Evolutionary conservation across 2,797 vertebrate species (phyloP), one percentile per base, ranked within the genome.

Genomic region (Dendrocincla fuliginosa): DNA sequence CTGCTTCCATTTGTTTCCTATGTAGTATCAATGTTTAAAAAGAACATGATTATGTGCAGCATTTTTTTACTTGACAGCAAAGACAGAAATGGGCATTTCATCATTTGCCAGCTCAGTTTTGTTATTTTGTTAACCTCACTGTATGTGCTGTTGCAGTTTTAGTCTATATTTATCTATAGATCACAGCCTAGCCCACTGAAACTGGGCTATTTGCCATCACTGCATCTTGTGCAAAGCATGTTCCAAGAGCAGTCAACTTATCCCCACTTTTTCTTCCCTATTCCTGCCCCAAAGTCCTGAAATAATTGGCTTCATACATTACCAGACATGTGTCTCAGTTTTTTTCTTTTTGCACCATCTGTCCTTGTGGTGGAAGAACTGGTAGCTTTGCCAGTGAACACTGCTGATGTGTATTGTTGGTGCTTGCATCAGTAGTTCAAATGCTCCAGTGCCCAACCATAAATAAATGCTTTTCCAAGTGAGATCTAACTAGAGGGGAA

Each of bases 381-480:
- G 41, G 78, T 53, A 57, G 25, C 42, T 89, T 33, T 60, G 61
- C 68, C 67, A 64, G 5, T 41, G 77, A 76, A 32, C 16, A 6
- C 41, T 88, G 60, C 27, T 84, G 49, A 37, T 79, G 46, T 15
- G 3, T 56, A 7, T 14, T 68, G 35, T 53, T 42, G 20, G 41
- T 37, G 32, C 28, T 49, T 74, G 49, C 59, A 46, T 81, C 53
- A 10, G n/a, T 81, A 50, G 50, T 90, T 95, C 80, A 90, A 88
- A 81, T 37, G 41, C 39, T 71, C 8, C 13, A 18, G 56, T 77
- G 24, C 12, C 37, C 77, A 78, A 30, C 14, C 46, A n/a, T 52
- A 71, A 96, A 81, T 77, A 95, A 94, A 90, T 27, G 30, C 23
- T 13, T 59, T 83, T 81, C 27, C 23, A 74, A 89, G 52, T 33